Base-by-base conservation (phyloP, 2,113 vertebrate species). In the Calypte anna region DNA sequence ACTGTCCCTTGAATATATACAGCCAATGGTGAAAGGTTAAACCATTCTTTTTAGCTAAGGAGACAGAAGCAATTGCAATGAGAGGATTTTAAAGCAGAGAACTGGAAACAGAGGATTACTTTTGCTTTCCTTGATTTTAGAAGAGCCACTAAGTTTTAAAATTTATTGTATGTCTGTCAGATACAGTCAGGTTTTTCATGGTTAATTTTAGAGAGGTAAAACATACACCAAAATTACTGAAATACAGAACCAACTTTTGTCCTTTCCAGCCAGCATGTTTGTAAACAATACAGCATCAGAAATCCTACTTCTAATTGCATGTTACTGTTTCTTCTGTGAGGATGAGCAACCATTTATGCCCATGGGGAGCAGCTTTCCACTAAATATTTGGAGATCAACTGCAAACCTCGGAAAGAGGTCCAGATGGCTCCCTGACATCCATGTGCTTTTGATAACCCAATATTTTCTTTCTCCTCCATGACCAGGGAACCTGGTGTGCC, bases 381-480 rank as follows among this genome's bases (percentile, higher is more conserved):
- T 14, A 51, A 75, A 67, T 68, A 50, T 33, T 88, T 21, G 0
- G 33, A 58, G 30, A 67, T 63, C 3, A 59, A 33, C 63, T 73
- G 33, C 50, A 63, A 88, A 55, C 79, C 0, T 0, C 30, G 59
- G 43, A 67, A 73, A 19, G 72, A 67, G 1, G 15, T 82, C 31
- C 48, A 79, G 22, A 48, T 57, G 23, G 16, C 57, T 88, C 44
- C 50, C 28, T 77, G 33, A 61, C 13, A 33, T 58, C 75, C 66
- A 27, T 1, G 0, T 15, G 10, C 8, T 62, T 77, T 66, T 66
- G n/a, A 40, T 33, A 69, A 73, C 7, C 13, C 28, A 23, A 12
- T 1, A 0, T 3, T 33, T 23, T n/a, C 28, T 28, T 86, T 51
- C 38, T 79, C 12, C 13, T 38, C 58, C 4, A 0, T 1, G 4